Percentiles rank a stretch among this genome's conserved stretches.
These are phyloP conservation scores for Drosophila azteca DNA, from an alignment of 1,140 invertebrate species.

Conservation along the genomic window DNA sequence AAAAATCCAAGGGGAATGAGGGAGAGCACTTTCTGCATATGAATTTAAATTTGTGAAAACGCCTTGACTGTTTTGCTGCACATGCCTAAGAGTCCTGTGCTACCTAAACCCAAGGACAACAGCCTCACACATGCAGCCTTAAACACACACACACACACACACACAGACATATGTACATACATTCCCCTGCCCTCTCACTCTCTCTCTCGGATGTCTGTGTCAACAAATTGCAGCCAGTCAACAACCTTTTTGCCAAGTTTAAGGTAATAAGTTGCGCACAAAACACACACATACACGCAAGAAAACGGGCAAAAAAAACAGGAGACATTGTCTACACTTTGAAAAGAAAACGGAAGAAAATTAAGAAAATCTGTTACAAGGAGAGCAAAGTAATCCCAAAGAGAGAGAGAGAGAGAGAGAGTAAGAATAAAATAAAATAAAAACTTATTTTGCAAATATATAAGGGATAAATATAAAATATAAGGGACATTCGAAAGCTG, in stretches of 20 bases:
- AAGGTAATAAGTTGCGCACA: constrained; percentile 70
- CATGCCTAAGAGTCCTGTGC: constrained; percentile 67
- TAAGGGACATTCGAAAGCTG: no score
- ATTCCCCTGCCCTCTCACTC: constrained; percentile 27
- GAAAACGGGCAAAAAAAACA: constrained; percentile 31
- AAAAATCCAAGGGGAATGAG: not conserved
- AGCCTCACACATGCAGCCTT: constrained; percentile 9
- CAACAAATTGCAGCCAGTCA: constrained; percentile 76
- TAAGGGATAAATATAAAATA: no score
- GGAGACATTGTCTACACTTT: constrained; percentile 49
- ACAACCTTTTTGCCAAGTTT: constrained; percentile 77
- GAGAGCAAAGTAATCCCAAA: not conserved
- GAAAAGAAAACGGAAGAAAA: constrained; percentile 46
- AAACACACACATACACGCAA: constrained; percentile 12
- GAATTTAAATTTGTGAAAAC: constrained; percentile 72
- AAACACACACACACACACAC: constrained; percentile 21
- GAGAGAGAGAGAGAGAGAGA: not conserved
- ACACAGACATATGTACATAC: constrained; percentile 26
- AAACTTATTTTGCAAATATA: no score
- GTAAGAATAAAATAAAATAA: not conserved
- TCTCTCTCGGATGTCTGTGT: constrained; percentile 30
- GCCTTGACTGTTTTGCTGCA: constrained; percentile 34
- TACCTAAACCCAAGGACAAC: constrained; percentile 57
- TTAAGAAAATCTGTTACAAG: constrained; percentile 5
- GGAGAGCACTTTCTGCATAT: constrained; percentile 53